A percentile compares a stretch with the other conserved stretches of the same genome.
These are phyloP conservation scores for Sebastes diploproa DNA, from an alignment of 2,797 vertebrate genomes.

Conservation along the genomic window DNA sequence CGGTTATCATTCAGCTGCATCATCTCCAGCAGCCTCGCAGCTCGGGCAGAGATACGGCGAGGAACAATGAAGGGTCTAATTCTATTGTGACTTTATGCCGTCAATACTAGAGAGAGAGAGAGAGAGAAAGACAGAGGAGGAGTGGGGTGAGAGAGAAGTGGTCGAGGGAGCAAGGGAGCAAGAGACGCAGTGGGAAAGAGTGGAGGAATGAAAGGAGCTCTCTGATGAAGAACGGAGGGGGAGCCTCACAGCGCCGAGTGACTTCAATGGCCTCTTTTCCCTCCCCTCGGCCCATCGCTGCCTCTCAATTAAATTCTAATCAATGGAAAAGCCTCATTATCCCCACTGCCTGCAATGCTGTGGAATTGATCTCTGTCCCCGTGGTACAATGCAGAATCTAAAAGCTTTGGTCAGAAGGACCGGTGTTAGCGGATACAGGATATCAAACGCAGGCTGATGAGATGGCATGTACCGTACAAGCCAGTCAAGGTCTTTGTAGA, in stretches of 20 bases:
- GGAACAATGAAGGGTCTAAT: conserved; percentile 27
- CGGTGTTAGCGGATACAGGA: neutral
- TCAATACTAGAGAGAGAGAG: neutral
- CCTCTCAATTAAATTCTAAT: conserved; percentile 78
- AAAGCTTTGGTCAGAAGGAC: conserved; percentile 27
- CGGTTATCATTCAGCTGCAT: conserved; percentile 53
- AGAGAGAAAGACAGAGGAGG: neutral
- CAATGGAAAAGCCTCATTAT: conserved; percentile 79
- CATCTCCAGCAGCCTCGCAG: conserved; percentile 11
- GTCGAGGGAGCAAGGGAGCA: neutral
- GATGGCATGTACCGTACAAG: neutral
- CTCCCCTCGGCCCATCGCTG: conserved; percentile 53
- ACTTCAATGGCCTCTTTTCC: conserved; percentile 63
- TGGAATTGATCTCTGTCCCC: conserved; percentile 69
- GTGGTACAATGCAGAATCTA: conserved; percentile 57
- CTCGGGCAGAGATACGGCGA: neutral
- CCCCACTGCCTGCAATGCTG: conserved; percentile 62
- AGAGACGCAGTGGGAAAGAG: neutral
- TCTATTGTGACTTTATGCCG: conserved; percentile 10
- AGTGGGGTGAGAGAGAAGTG: neutral
- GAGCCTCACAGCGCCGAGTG: conserved; percentile 16
- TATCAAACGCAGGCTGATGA: conserved; percentile 16
- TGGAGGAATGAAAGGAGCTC: conserved; percentile 14
- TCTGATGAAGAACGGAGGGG: conserved; percentile 26
- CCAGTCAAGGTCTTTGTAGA: neutral